Evolutionary conservation across 2,797 vertebrate genomes (phyloP), one percentile per base, ranked within the genome.

Genomic region (Lagodon rhomboides): DNA sequence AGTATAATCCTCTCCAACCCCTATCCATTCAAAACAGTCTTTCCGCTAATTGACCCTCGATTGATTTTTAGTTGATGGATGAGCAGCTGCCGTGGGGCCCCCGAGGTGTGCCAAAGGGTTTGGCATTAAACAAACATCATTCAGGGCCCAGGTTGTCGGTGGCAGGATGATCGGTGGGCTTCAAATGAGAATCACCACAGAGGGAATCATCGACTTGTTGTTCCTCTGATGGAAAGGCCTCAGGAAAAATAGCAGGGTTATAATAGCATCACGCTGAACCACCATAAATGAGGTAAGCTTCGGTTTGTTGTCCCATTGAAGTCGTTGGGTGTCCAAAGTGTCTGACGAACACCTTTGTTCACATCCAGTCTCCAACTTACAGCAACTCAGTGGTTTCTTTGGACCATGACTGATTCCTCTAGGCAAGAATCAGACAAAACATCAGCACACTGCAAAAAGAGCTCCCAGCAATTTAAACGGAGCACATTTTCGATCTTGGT

Each of bases 41-140:
- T 12, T 56, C 70, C 34, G 9, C 59, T 61, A 60, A 75, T 63
- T 63, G 55, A 74, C 25, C 50, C 18, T 5, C 38, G 1, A 75
- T 82, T 54, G 63, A 79, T 85, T 75, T 75, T 20, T 63, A 11
- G 17, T 12, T 65, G 63, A 82, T 56, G 68, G 63, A 85, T 64
- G 68, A 69, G 70, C 38, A 60, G 61, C 41, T 41, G 53, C 66
- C 25, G 12, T 11, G 46, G 0, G 53, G 34, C 34, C 8, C 30
- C 43, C 5, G 1, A 38, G 30, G 54, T 56, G 25, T 13, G 18
- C 22, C 3, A 1, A 53, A 61, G 49, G 38, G 55, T 62, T 44
- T 20, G 18, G 38, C 27, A 54, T 59, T 10, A 68, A 53, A 18
- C 9, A 25, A 13, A 1, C 5, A 66, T 64, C 46, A 25, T n/a